Percentiles rank a stretch among this genome's conserved stretches.
phyloP scores from a whole-genome alignment of 53 echinoderm and acorn worm genomes.

The Apostichopus leukothele region DNA sequence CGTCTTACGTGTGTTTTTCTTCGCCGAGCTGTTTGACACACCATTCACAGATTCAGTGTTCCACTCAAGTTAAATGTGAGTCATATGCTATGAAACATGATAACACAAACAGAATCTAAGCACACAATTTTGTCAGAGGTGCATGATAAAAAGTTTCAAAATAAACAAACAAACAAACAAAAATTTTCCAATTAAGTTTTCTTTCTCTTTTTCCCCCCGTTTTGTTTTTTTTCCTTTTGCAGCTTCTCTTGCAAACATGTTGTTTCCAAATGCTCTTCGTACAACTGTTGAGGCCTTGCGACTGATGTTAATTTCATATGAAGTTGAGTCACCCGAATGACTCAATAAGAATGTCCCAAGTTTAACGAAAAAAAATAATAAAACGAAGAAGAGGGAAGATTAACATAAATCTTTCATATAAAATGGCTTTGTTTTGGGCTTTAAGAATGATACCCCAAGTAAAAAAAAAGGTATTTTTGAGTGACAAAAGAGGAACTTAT shows the following conservation, averaged over 20 bases:
- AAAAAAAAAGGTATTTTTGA: no score
- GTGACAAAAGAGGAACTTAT: no score
- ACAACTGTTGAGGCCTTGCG: background rate
- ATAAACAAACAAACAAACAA: background rate
- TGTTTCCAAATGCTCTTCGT: background rate
- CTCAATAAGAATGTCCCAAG: background rate
- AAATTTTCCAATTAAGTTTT: background rate
- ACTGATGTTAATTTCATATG: background rate
- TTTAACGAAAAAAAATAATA: no score
- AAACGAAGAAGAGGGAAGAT: no score
- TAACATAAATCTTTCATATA: no score
- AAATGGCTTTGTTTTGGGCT: no score
- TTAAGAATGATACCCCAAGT: no score
- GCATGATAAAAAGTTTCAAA: background rate
- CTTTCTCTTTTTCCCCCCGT: background rate
- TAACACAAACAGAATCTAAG: background rate
- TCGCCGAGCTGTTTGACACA: no score
- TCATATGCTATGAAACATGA: background rate
- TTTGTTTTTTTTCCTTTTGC: no score
- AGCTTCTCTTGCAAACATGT: background rate
- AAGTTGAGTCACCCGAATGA: background rate
- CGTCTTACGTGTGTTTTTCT: no score
- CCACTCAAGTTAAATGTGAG: background rate
- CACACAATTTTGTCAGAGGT: no score
- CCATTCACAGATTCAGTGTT: no score